Evolutionary conservation across 53 echinoderm and acorn worm genomes (phyloP).

Genomic region (Apostichopus leukothele): DNA sequence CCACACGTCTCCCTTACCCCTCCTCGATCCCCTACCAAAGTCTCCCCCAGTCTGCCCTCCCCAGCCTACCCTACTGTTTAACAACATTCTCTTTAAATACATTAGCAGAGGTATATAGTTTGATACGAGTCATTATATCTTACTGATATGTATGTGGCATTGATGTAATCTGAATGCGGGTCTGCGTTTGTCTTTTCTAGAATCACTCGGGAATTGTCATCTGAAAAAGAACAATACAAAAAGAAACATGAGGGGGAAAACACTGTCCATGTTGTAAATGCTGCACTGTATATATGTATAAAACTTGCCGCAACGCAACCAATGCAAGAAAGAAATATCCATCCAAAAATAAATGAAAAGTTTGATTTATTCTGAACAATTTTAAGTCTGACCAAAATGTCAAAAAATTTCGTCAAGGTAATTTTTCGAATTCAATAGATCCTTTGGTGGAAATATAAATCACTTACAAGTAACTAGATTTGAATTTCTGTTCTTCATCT

Average conservation of each 20-base stretch:
- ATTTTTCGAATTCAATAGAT: background rate
- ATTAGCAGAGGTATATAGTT: too few species aligned
- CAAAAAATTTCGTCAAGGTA: too few species aligned
- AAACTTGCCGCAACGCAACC: background rate
- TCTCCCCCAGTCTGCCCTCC: too few species aligned
- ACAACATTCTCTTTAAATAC: too few species aligned
- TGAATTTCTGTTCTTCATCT: conserved; percentile 68
- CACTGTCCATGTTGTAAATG: background rate
- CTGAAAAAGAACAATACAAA: conserved; percentile 35
- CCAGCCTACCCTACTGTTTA: too few species aligned
- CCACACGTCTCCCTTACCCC: too few species aligned
- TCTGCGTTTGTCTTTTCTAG: conserved; percentile 58
- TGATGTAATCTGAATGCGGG: conserved; percentile 74
- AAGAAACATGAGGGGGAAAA: background rate
- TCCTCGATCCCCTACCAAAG: too few species aligned
- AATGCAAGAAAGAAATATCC: background rate
- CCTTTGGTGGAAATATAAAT: background rate
- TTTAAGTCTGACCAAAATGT: too few species aligned
- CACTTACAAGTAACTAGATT: conserved; percentile 81
- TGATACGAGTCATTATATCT: background rate
- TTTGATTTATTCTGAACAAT: too few species aligned
- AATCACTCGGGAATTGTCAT: conserved; percentile 68
- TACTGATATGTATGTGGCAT: conserved; percentile 72
- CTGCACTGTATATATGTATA: background rate
- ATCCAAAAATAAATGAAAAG: background rate